A percentile compares a stretch with the other conserved stretches of the same genome.
These are phyloP conservation scores for Baccha elongata DNA, from an alignment of 2,888 invertebrate species.

Conservation along the genomic window DNA sequence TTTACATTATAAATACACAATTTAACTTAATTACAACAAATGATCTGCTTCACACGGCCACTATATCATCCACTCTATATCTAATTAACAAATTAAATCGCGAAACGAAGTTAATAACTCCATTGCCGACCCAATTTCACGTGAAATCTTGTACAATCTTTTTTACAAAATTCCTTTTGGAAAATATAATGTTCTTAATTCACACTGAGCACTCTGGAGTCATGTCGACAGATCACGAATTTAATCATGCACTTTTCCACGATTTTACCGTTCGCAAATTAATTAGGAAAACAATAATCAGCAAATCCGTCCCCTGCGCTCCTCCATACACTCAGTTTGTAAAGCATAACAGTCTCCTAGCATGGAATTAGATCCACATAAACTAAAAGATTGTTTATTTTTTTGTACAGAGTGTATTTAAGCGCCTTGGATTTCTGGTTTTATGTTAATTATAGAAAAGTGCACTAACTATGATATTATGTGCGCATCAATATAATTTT, in stretches of 20 bases:
- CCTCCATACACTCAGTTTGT: neutral
- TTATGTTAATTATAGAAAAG: constrained; percentile 69
- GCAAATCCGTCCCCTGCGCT: neutral
- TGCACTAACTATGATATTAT: constrained; percentile 65
- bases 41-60: constrained; percentile 67
- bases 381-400: neutral
- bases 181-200: constrained; percentile 47
- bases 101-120: constrained; percentile 66
- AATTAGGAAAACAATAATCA: constrained; percentile 66
- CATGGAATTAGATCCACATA: constrained; percentile 24
- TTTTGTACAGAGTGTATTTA: constrained; percentile 45
- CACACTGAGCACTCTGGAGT: constrained; percentile 51
- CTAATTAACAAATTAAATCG: constrained; percentile 68
- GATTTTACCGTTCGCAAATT: constrained; percentile 72
- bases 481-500: constrained; percentile 67
- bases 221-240: constrained; percentile 73
- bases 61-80: neutral
- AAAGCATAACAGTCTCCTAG: neutral
- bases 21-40: constrained; percentile 61
- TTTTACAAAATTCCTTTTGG: constrained; percentile 42
- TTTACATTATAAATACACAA: constrained; percentile 42
- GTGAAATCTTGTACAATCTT: constrained; percentile 45
- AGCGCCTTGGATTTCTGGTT: constrained; percentile 59
- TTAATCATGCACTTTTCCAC: constrained; percentile 72
- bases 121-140: constrained; percentile 68